Evolutionary conservation across 2,888 invertebrate species (phyloP).

Genomic region (Carterocephalus palaemon): DNA sequence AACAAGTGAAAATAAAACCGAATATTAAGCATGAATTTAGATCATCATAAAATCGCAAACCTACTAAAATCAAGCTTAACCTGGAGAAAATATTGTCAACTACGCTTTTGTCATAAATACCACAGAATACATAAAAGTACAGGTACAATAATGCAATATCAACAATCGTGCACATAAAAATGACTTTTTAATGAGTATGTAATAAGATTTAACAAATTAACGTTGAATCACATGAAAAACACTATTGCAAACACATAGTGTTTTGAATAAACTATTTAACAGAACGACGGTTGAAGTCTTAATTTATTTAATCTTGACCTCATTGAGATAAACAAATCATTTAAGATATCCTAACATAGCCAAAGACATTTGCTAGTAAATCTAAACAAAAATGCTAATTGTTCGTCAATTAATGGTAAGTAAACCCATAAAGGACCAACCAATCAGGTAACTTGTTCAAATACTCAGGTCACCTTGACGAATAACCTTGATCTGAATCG

Average conservation of each 20-base stretch:
- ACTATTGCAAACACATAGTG: too few relatives aligned
- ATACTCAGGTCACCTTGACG: constrained; percentile 25
- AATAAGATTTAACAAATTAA: too few relatives aligned
- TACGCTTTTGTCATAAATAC: too few relatives aligned
- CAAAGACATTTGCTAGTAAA: constrained; percentile 8
- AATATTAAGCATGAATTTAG: too few relatives aligned
- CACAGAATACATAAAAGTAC: too few relatives aligned
- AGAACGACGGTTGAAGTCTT: constrained; percentile 9
- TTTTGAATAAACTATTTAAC: too few relatives aligned
- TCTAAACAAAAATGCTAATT: constrained; percentile 23
- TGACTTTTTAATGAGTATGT: too few relatives aligned
- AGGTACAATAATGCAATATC: too few relatives aligned
- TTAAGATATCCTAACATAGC: constrained; percentile 6
- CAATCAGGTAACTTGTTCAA: constrained; percentile 23
- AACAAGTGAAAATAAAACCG: constrained; percentile 13
- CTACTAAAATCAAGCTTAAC: too few relatives aligned
- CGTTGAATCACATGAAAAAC: too few relatives aligned
- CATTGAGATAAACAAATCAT: constrained; percentile 2
- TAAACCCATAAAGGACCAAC: constrained; percentile 17
- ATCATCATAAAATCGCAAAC: constrained; percentile 1
- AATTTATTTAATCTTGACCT: constrained; percentile 16
- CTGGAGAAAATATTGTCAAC: too few relatives aligned
- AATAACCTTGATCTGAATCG: constrained; percentile 33
- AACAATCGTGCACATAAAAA: too few relatives aligned
- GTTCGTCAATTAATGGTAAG: constrained; percentile 16